These are phyloP conservation scores for Tipula lateralis DNA, from an alignment of 2,888 invertebrate species.

Conservation along the genomic window DNA sequence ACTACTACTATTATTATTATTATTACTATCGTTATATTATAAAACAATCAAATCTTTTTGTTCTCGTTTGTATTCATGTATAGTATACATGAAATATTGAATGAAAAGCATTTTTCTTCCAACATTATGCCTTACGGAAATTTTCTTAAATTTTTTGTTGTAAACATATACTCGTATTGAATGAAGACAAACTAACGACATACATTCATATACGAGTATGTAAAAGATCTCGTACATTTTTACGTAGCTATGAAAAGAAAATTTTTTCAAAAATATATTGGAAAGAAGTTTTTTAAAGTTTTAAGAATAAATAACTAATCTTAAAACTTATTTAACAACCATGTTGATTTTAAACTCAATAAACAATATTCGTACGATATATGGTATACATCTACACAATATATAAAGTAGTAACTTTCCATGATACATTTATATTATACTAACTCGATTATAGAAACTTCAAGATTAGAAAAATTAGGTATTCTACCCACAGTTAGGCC, in stretches of 20 bases:
- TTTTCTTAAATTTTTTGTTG: background rate
- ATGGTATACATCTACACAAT: too few relatives aligned
- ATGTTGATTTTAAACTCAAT: too few relatives aligned
- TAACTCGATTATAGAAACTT: too few relatives aligned
- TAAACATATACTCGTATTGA: too few relatives aligned
- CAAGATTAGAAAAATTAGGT: too few relatives aligned
- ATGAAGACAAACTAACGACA: background rate
- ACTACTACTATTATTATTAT: background rate
- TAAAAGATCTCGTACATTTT: background rate
- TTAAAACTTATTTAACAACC: too few relatives aligned
- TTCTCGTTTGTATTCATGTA: background rate
- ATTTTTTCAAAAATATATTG: background rate
- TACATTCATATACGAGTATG: background rate
- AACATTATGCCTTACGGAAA: slow-evolving; percentile 11
- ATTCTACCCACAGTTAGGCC: too few relatives aligned
- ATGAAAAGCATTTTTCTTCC: background rate
- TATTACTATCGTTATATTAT: background rate
- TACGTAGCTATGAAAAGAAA: background rate
- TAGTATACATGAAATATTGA: background rate
- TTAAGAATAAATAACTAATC: too few relatives aligned
- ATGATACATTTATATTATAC: too few relatives aligned
- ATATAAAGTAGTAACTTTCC: too few relatives aligned
- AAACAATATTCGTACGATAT: too few relatives aligned
- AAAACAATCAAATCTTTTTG: background rate
- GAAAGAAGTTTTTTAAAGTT: background rate